phyloP scores from a whole-genome alignment of 2,113 vertebrate species.

The Blennius ocellaris region DNA sequence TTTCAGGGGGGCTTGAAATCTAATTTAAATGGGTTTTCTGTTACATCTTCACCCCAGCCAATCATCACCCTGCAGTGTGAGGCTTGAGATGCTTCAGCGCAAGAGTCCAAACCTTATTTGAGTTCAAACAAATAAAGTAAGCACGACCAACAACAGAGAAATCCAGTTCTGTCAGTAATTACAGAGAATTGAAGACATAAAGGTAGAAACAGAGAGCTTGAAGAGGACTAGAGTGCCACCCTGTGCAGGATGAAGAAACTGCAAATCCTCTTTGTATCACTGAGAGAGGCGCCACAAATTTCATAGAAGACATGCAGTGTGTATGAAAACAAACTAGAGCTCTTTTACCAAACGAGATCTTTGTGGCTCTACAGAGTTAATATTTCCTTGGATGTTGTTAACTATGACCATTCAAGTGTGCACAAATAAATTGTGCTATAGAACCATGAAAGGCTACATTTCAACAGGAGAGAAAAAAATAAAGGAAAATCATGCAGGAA shows the following conservation, averaged over 20 bases:
- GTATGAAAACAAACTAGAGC: slow-evolving; percentile 2
- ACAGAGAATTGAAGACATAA: slow-evolving; percentile 17
- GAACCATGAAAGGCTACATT: neutral
- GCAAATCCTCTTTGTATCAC: slow-evolving; percentile 6
- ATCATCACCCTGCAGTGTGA: slow-evolving; percentile 3
- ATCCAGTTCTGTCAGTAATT: slow-evolving; percentile 26
- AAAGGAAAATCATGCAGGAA: too few species aligned
- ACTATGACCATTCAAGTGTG: neutral
- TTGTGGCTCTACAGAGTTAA: neutral
- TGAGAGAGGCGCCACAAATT: neutral
- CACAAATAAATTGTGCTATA: neutral
- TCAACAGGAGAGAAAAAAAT: neutral
- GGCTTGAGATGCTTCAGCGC: neutral
- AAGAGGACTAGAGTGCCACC: slow-evolving; percentile 63
- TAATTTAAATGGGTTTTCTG: slow-evolving; percentile 25
- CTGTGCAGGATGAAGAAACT: slow-evolving; percentile 33
- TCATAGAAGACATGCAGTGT: neutral
- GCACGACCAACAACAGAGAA: neutral
- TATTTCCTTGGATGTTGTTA: slow-evolving; percentile 9
- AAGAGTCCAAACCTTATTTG: slow-evolving; percentile 9
- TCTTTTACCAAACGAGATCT: slow-evolving; percentile 12
- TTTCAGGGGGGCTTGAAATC: slow-evolving; percentile 7
- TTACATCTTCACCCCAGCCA: neutral
- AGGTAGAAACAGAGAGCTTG: neutral
- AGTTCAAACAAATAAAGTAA: slow-evolving; percentile 35